These are phyloP conservation scores for Flexamia atlantica DNA, from an alignment of 2,888 invertebrate genomes.

Conservation along the genomic window DNA sequence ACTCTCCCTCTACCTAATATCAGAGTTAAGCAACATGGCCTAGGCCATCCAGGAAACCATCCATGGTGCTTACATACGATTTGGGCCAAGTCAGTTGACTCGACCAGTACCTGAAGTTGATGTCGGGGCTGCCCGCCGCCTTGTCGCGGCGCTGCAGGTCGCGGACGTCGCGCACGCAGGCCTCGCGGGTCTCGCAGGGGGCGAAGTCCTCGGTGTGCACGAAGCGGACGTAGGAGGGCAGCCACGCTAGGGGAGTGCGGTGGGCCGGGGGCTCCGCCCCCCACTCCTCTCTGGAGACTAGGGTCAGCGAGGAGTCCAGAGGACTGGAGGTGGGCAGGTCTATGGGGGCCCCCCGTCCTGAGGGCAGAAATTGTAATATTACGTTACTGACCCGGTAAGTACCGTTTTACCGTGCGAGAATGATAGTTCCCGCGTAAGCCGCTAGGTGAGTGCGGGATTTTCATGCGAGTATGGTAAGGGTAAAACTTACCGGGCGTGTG, in stretches of 20 bases:
- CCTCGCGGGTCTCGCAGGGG: background rate
- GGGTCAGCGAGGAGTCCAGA: background rate
- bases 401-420: too few species aligned
- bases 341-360: background rate
- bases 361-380: too few species aligned
- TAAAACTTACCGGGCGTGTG: too few species aligned
- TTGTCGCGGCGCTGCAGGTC: background rate
- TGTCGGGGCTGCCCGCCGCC: background rate
- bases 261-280: background rate
- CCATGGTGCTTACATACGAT: too few species aligned
- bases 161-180: background rate
- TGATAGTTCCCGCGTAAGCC: too few species aligned
- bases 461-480: too few species aligned
- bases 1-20: too few species aligned
- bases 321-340: background rate
- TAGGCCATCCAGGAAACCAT: too few species aligned
- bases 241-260: background rate
- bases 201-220: background rate
- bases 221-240: background rate
- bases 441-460: too few species aligned
- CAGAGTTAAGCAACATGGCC: too few species aligned
- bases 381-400: too few species aligned
- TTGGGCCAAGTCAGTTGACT: too few species aligned
- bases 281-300: constrained; percentile 6
- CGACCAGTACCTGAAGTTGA: background rate